Evolutionary conservation across 1,140 invertebrate genomes (phyloP).

Genomic region (Anastatus disparis): DNA sequence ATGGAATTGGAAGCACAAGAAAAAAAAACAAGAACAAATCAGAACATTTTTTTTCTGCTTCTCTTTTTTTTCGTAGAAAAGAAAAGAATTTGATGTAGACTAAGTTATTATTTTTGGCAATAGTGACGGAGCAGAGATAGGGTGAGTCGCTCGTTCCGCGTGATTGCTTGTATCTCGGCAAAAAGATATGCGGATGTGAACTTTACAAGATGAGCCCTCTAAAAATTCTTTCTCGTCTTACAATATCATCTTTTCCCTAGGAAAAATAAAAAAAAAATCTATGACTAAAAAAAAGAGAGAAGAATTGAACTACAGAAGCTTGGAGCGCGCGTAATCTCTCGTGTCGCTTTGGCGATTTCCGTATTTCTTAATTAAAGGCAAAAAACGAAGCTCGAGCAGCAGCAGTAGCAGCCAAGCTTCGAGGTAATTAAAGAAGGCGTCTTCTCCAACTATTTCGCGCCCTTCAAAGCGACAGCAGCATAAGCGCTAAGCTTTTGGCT

Average conservation of each 20-base stretch:
- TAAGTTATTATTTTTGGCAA: slow-evolving; percentile 32
- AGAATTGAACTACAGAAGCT: slow-evolving; percentile 4
- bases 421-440: slow-evolving; percentile 36
- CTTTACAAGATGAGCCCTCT: background rate
- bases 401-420: background rate
- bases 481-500: too few relatives aligned
- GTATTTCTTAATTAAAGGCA: slow-evolving; percentile 42
- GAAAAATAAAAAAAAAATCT: too few relatives aligned
- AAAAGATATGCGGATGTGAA: slow-evolving; percentile 16
- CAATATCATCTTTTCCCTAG: too few relatives aligned
- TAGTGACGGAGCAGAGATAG: slow-evolving; percentile 13
- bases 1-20: too few relatives aligned
- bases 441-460: slow-evolving; percentile 23
- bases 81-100: background rate
- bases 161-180: slow-evolving; percentile 30
- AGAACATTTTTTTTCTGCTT: too few relatives aligned
- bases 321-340: too few relatives aligned
- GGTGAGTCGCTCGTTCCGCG: slow-evolving; percentile 39
- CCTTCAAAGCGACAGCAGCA: background rate
- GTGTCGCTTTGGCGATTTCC: slow-evolving; percentile 25
- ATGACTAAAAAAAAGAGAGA: too few relatives aligned
- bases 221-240: too few relatives aligned
- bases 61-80: background rate
- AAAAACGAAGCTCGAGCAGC: background rate
- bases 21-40: too few relatives aligned